Percentiles rank a stretch among this genome's conserved stretches.
These are phyloP conservation scores for Penaeus indicus DNA, from an alignment of 1,140 invertebrate genomes.

Conservation along the genomic window DNA sequence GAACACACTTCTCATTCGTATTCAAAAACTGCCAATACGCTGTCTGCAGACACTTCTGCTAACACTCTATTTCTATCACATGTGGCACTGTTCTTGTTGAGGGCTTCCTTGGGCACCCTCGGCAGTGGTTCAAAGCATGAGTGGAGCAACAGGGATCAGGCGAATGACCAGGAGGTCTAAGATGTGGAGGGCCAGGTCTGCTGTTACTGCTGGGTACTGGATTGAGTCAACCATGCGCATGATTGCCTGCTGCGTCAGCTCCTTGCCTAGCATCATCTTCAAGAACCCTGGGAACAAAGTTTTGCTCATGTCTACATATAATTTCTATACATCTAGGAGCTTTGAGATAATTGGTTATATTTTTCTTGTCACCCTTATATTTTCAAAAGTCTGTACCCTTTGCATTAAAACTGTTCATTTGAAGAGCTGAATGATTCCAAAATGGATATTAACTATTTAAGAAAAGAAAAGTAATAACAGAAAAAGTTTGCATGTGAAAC, in stretches of 20 bases:
- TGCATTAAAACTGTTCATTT: no score
- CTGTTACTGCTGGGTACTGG: conserved; percentile 44
- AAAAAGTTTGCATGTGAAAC: no score
- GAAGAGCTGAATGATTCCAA: no score
- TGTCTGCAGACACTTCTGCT: no score
- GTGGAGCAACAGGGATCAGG: conserved; percentile 48
- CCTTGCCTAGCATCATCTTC: conserved; percentile 29
- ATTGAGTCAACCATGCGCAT: conserved; percentile 41
- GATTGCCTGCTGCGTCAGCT: conserved; percentile 29
- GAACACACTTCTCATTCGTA: no score
- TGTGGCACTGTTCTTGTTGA: neutral
- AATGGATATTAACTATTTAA: no score
- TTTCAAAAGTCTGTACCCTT: no score
- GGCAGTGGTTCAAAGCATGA: conserved; percentile 43
- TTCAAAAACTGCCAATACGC: no score
- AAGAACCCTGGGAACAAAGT: neutral
- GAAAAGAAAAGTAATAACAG: no score
- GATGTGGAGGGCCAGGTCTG: conserved; percentile 53
- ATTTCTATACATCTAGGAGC: no score
- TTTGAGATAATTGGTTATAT: no score
- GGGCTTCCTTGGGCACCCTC: neutral
- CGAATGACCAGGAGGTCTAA: conserved; percentile 42
- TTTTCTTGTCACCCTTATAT: no score
- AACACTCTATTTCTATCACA: neutral
- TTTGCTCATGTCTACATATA: neutral